Evolutionary conservation across 1,140 invertebrate genomes (phyloP).

Genomic region (Ceratina australensis): DNA sequence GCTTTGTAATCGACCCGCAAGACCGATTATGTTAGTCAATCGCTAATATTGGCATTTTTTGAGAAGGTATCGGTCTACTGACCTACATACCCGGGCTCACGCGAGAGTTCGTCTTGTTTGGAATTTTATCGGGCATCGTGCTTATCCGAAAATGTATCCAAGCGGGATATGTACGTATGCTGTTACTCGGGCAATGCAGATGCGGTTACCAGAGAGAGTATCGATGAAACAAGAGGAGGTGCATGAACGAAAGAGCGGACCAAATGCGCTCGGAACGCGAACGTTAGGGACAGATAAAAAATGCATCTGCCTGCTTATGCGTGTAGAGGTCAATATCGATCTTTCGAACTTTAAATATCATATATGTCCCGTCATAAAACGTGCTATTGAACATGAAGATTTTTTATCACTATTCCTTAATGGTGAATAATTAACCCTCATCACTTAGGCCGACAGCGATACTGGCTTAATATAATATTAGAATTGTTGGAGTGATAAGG

Average conservation of each 20-base stretch:
- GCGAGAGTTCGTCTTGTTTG: slow-evolving; percentile 1
- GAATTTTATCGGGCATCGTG: slow-evolving; percentile 3
- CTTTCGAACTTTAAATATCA: no score
- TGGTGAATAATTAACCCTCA: not conserved
- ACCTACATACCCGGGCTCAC: slow-evolving; percentile 1
- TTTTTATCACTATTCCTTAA: no score
- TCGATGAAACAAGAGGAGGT: slow-evolving; percentile 57
- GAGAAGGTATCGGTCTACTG: slow-evolving; percentile 11
- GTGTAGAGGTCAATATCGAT: no score
- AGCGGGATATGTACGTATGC: not conserved
- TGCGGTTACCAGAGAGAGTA: slow-evolving; percentile 57
- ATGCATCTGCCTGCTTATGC: no score
- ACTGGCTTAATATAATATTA: no score
- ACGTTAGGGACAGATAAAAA: not conserved
- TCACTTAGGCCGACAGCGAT: no score
- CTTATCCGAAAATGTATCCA: not conserved
- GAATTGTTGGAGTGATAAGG: no score
- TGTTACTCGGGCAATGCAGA: slow-evolving; percentile 38
- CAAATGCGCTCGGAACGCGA: not conserved
- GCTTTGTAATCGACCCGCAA: slow-evolving; percentile 22
- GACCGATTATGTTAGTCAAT: not conserved
- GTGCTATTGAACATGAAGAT: no score
- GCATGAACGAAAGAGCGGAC: slow-evolving; percentile 22
- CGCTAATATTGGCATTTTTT: slow-evolving; percentile 52
- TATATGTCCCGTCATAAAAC: no score